A percentile compares a stretch with the other conserved stretches of the same genome.
phyloP scores from a whole-genome alignment of 2,113 vertebrate species.

The Halichoerus grypus region DNA sequence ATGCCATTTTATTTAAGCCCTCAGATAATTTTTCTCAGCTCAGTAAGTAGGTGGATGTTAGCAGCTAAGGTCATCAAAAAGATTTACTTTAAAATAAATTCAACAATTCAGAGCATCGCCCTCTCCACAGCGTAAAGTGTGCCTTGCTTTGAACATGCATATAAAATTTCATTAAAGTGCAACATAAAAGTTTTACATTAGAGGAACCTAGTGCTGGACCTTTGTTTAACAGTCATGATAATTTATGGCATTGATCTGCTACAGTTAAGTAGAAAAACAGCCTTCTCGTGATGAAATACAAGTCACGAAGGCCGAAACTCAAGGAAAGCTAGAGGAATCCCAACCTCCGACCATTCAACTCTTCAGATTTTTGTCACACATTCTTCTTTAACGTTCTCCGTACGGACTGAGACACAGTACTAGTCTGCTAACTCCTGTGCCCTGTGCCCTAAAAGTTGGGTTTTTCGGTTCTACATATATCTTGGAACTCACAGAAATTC shows the following conservation, averaged over 20 bases:
- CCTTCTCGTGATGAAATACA: slow-evolving; percentile 79
- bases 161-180: slow-evolving; percentile 80
- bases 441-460: neutral
- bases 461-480: neutral
- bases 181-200: slow-evolving; percentile 83
- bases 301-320: slow-evolving; percentile 77
- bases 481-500: slow-evolving; percentile 41
- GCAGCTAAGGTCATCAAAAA: slow-evolving; percentile 70
- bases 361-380: slow-evolving; percentile 74
- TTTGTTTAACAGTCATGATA: slow-evolving; percentile 82
- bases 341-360: slow-evolving; percentile 56
- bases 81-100: slow-evolving; percentile 80
- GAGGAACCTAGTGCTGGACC: slow-evolving; percentile 75
- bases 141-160: slow-evolving; percentile 77
- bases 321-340: slow-evolving; percentile 78
- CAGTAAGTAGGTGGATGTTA: slow-evolving; percentile 70
- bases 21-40: slow-evolving; percentile 68
- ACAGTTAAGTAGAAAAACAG: slow-evolving; percentile 81
- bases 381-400: slow-evolving; percentile 53
- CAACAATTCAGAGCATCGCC: slow-evolving; percentile 53
- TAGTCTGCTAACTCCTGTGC: neutral
- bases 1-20: slow-evolving; percentile 51
- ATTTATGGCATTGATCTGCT: slow-evolving; percentile 80
- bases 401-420: slow-evolving; percentile 32
- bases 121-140: slow-evolving; percentile 47